Conservation (phyloP, 2,113 vertebrate species). For the Trachemys scripta region DNA sequence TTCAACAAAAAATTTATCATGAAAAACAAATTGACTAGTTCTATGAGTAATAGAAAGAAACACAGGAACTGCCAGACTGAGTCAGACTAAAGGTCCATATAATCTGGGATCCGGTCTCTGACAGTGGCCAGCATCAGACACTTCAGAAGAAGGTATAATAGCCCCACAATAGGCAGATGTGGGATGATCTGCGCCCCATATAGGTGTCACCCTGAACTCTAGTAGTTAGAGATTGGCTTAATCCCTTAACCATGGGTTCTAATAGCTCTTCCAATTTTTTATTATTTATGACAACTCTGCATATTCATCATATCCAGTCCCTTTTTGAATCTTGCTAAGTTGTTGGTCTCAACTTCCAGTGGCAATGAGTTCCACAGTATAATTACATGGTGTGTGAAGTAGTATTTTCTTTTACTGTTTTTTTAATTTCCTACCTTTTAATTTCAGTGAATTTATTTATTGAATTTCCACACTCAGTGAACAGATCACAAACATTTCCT, state of each 20-base stretch:
- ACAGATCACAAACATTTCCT: not conserved
- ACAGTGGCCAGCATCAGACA: no score
- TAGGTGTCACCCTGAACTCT: not conserved
- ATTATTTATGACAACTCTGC: not conserved
- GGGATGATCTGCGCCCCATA: not conserved
- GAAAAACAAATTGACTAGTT: accelerated
- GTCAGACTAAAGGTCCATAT: not conserved
- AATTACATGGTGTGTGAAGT: not conserved
- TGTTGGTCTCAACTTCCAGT: not conserved
- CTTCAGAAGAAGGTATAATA: not conserved
- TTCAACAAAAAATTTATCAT: not conserved
- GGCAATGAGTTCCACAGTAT: not conserved
- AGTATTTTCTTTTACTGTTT: not conserved
- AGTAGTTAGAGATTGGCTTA: not conserved
- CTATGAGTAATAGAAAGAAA: not conserved
- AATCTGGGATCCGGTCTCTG: no score
- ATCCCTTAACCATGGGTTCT: not conserved
- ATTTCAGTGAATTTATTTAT: not conserved
- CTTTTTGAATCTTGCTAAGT: not conserved
- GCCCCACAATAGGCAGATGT: accelerated
- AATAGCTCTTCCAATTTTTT: not conserved
- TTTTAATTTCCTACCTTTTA: not conserved
- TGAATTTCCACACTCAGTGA: not conserved
- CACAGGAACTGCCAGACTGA: not conserved
- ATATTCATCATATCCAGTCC: not conserved